phyloP scores from a whole-genome alignment of 1,140 invertebrate species.

The Zaprionus ghesquierei region DNA sequence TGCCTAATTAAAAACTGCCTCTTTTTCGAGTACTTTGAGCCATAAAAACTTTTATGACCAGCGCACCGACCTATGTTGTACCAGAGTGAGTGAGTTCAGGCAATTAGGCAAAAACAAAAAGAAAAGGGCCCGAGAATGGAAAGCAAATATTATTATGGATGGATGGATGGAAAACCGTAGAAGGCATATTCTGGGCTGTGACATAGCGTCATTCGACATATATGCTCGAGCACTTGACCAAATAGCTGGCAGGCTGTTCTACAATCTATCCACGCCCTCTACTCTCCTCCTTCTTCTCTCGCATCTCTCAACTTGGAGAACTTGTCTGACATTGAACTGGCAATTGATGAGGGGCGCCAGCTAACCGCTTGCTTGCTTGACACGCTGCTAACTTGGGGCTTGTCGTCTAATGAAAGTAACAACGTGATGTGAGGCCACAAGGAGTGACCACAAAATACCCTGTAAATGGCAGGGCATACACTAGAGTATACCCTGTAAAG shows the following conservation, averaged over 20 bases:
- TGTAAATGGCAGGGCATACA: background rate
- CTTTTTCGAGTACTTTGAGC: constrained; percentile 42
- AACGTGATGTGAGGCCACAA: constrained; percentile 5
- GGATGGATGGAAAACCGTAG: constrained; percentile 16
- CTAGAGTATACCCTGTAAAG: background rate
- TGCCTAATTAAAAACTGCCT: constrained; percentile 59
- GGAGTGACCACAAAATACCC: background rate
- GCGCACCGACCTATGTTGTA: constrained; percentile 6
- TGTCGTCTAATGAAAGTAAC: constrained; percentile 38
- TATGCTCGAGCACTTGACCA: constrained; percentile 41
- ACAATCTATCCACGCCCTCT: background rate
- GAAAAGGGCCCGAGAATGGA: constrained; percentile 30
- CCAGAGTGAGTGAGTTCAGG: constrained; percentile 35
- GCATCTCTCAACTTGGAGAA: too few relatives aligned
- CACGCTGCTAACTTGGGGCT: constrained; percentile 49
- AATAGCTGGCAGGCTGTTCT: constrained; percentile 31
- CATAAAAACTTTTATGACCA: constrained; percentile 59
- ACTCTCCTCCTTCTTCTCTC: background rate
- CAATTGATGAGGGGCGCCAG: constrained; percentile 13
- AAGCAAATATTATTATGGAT: constrained; percentile 62
- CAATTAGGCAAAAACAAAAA: constrained; percentile 49
- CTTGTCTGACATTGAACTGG: constrained; percentile 2
- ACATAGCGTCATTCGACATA: constrained; percentile 6
- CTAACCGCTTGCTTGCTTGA: constrained; percentile 54
- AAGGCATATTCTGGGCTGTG: background rate